Evolutionary conservation across 2,113 vertebrate species (phyloP).

Genomic region (Dermatemys mawii): DNA sequence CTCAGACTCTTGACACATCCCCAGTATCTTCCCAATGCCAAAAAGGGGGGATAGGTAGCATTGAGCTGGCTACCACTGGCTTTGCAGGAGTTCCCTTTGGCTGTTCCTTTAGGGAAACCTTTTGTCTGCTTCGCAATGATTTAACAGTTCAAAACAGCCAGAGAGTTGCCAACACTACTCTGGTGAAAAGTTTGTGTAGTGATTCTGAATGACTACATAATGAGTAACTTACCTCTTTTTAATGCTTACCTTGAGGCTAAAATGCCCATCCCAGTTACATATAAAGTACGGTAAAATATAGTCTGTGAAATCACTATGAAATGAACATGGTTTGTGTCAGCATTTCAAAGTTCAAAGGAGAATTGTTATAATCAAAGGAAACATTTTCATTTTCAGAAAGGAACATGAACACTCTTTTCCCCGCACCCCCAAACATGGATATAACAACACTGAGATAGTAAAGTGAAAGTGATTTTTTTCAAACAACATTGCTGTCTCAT

Average conservation of each 20-base stretch:
- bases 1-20: not conserved
- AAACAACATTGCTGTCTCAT: not conserved
- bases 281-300: not conserved
- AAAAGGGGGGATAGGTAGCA: not conserved
- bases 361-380: not conserved
- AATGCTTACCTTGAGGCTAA: constrained; percentile 25
- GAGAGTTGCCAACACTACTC: not conserved
- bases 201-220: not conserved
- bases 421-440: not conserved
- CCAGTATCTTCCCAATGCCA: not conserved
- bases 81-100: not conserved
- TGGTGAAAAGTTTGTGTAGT: not conserved
- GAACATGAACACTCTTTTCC: not conserved
- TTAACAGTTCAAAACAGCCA: not conserved
- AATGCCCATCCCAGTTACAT: not conserved
- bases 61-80: not conserved
- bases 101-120: not conserved
- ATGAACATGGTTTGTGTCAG: not conserved
- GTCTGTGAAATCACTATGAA: not conserved
- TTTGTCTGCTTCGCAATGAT: not conserved
- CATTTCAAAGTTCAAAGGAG: not conserved
- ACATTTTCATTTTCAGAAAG: not conserved
- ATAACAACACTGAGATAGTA: not conserved
- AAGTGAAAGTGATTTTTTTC: not conserved
- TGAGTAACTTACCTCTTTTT: constrained; percentile 23